Base-by-base conservation (phyloP, 2,113 vertebrate genomes). In the Mus spicilegus region DNA sequence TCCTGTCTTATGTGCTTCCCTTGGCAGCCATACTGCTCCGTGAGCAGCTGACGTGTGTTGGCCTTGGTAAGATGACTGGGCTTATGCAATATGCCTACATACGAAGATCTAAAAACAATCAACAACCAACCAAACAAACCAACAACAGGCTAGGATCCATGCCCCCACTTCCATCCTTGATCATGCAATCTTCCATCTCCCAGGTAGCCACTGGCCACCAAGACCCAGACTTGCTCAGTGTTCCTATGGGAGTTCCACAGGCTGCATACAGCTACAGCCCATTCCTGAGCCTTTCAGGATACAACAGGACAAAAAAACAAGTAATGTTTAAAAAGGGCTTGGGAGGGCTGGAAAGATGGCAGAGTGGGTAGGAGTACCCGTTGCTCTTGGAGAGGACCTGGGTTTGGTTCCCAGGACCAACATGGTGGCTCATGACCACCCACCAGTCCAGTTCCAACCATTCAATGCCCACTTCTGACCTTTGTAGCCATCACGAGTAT, bases 181-280 rank as follows among this genome's bases (percentile, higher is more conserved):
- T 22, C 61, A 10, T 1, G 17, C 36, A 19, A 9, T 13, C 26
- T 1, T 11, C 1, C 1, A 0, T 2, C 16, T 2, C 2, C 65
- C 1, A 0, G 1, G 4, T 26, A 2, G 33, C 39, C 33, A 9
- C 5, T 51, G 33, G 24, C 30, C 70, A 0, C 0, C 0, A 0
- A 1, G 14, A 7, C 9, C 10, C 3, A 1, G 0, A 56, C 36
- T 1, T 8, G 10, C 14, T 1, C 14, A 5, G 49, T 20, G 4
- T 33, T 28, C 49, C 20, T 1, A 4, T 0, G 10, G 0, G 4
- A 0, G 26, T 11, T 0, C 17, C 70, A 58, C 5, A 0, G 0
- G 16, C 5, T 8, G 22, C 30, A 1, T 0, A 11, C 0, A 16
- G 5, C 19, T 6, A 2, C 6, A 4, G 33, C 54, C 28, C 3